Evolutionary conservation across 2,888 invertebrate genomes (phyloP), one percentile per base, ranked within the genome.

Genomic region (Eupithecia abbreviata): DNA sequence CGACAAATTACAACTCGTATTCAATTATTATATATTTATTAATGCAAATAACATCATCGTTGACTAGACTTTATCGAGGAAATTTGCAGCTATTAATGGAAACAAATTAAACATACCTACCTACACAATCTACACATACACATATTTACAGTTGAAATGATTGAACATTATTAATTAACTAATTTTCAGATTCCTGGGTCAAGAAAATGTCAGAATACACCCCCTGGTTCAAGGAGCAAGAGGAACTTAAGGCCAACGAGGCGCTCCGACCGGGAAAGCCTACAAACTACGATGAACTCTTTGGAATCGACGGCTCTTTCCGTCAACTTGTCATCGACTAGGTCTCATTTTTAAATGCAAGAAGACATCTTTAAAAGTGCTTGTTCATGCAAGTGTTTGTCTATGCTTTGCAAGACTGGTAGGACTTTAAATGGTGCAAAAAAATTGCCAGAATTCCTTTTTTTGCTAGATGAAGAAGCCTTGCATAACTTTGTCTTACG

Each of bases 301-400:
- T 98, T 86, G 98, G 98, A n/a, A 96, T 98, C 85, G 98, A 98
- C 85, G 98, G 98, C 65, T 98, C 98, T 71, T 98, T 98, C 95
- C 96, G 98, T 86, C 97, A 98, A 90, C 93, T 98, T 77, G 96
- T 96, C 85, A 98, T 98, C 86, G 98, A 98, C 94, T 98, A 90
- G 84, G 73, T 58, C 66, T 7, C 30, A 41, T 65, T 71, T 65
- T 75, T 43, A 10, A 15, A 76, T 62, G 73, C 69, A 47, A 47
- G 47, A 47, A 10, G 10, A 10, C 47, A 5, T 47, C 47, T 47
- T 45, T 4, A 45, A 6, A 45, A 45, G 45, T 45, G 4, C 1
- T 45, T 45, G 45, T 45, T 6, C 42, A 7, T 67, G 15, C 67
- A 12, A 68, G 65, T 72, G 5, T 68, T 62, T 13, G 65, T 72